Percentiles rank a stretch among this genome's conserved stretches.
Evolutionary conservation across 2,888 invertebrate genomes (phyloP).

Genomic region (Cantharis flavilabris): DNA sequence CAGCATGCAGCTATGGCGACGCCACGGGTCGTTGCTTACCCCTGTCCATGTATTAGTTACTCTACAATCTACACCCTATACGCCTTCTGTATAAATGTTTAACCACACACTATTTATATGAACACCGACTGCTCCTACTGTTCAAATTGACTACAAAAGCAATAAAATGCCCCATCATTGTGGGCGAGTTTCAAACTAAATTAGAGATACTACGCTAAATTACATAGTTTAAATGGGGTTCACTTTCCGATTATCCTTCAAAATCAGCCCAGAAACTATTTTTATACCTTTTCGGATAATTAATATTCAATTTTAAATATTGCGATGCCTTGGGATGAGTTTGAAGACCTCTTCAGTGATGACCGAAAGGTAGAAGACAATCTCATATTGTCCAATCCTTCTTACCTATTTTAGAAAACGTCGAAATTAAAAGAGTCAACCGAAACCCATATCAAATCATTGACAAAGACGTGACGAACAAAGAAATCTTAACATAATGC

Average conservation of each 20-base stretch:
- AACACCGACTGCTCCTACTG: constrained; percentile 5
- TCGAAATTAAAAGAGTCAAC: constrained; percentile 18
- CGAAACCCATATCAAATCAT: constrained; percentile 24
- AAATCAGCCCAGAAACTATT: background rate
- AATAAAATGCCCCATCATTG: constrained; percentile 4
- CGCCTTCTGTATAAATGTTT: constrained; percentile 21
- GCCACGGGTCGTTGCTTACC: constrained; percentile 36
- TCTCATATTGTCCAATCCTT: constrained; percentile 24
- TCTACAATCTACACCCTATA: constrained; percentile 10
- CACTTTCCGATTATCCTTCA: background rate
- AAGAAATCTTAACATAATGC: constrained; percentile 25
- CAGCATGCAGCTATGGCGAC: constrained; percentile 37
- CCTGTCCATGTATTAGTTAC: constrained; percentile 30
- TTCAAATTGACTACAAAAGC: constrained; percentile 1
- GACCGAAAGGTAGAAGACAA: background rate
- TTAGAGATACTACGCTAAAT: background rate
- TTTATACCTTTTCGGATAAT: background rate
- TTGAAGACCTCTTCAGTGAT: background rate
- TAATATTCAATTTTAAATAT: background rate
- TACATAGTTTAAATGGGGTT: background rate
- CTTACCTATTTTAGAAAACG: constrained; percentile 21
- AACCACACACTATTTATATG: constrained; percentile 22
- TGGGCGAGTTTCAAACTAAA: constrained; percentile 1
- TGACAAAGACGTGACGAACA: constrained; percentile 17
- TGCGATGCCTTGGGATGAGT: background rate